Base-by-base conservation (phyloP, 2,797 vertebrate species). In the Chelon labrosus region DNA sequence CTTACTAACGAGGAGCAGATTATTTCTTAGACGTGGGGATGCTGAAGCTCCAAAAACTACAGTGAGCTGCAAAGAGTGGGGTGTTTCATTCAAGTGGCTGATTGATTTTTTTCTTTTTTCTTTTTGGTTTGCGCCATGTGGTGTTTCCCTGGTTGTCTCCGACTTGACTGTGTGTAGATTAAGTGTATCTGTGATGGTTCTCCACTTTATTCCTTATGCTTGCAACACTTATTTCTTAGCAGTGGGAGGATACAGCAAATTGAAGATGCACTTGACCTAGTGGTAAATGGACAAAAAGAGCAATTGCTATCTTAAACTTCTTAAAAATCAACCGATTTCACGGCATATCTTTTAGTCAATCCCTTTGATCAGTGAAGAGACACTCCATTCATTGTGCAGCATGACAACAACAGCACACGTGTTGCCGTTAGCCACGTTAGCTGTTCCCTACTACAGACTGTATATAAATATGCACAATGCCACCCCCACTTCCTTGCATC, bases 81-180 rank as follows among this genome's bases (percentile, higher is more conserved):
- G 57, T 65, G 44, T 88, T 87, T 85, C 78, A 89, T 88, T 86
- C 68, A 73, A 81, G 70, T 47, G 75, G 87, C 68, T 55, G 77
- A 89, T 80, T 67, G 87, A 91, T 85, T 88, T 80, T 80, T 64
- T 53, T 57, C 17, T 47, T 16, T 17, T 10, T 65, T 27, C 8
- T 27, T 27, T 27, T 27, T 27, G 25, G 39, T 35, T 35, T 58
- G 11, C 46, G 47, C 52, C 81, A 77, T 80, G 80, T 25, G 20
- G 59, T 62, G 70, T 74, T 54, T 41, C 83, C 73, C 77, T 62
- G 65, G 64, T 58, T 82, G 83, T 75, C 75, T 79, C 66, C 65
- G 57, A 72, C 68, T 67, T 67, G 73, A 60, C 70, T 10, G 19
- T 44, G 70, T 69, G 51, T 56, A 61, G 82, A 85, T 87, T 86